Conservation (phyloP, 2,113 vertebrate species). For the Nannobrachium achirus region DNA sequence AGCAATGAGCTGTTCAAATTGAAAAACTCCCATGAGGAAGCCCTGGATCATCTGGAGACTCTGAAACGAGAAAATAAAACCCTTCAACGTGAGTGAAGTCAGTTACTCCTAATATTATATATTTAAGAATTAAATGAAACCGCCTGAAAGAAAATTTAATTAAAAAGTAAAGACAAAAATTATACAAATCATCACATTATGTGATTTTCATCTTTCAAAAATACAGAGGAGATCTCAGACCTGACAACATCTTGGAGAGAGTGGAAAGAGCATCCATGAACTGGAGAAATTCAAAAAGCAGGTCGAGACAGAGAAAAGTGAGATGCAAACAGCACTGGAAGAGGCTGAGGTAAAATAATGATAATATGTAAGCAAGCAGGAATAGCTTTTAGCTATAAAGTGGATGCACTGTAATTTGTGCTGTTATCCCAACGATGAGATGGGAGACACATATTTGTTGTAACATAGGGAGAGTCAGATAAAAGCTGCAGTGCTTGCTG, state of each 20-base stretch:
- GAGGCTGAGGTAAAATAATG: slow-evolving; percentile 53
- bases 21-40: slow-evolving; percentile 72
- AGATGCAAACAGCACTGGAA: slow-evolving; percentile 66
- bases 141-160: background rate
- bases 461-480: too few species aligned
- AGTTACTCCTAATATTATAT: too few species aligned
- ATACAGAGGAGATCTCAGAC: slow-evolving; percentile 73
- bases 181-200: background rate
- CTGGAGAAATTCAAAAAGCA: slow-evolving; percentile 73
- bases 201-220: slow-evolving; percentile 41
- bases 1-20: slow-evolving; percentile 71
- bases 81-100: slow-evolving; percentile 63
- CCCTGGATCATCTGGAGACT: slow-evolving; percentile 65
- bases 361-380: slow-evolving; percentile 82
- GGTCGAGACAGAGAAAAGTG: slow-evolving; percentile 60
- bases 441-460: too few species aligned
- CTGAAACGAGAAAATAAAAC: slow-evolving; percentile 74
- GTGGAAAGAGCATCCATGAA: slow-evolving; percentile 64
- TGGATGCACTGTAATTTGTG: too few species aligned
- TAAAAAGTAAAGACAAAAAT: too few species aligned
- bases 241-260: slow-evolving; percentile 64
- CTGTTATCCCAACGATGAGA: too few species aligned
- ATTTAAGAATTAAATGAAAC: background rate
- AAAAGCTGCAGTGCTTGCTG: too few species aligned
- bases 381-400: slow-evolving; percentile 50